Percentiles rank a stretch among this genome's conserved stretches.
phyloP scores from a whole-genome alignment of 2,797 vertebrate genomes.

The Crenuchus spilurus region DNA sequence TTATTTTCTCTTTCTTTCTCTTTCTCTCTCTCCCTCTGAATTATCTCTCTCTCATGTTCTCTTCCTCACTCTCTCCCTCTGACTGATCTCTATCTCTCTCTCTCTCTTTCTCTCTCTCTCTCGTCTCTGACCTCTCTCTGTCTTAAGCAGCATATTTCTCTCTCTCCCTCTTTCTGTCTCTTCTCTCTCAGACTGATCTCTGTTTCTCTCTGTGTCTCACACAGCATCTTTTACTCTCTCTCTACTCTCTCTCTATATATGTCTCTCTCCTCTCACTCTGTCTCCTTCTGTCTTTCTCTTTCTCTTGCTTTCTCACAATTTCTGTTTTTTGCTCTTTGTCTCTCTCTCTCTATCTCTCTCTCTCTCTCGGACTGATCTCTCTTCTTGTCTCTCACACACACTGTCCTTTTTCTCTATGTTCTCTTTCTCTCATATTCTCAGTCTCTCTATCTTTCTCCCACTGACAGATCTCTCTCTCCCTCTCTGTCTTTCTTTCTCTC shows the following conservation, averaged over 20 bases:
- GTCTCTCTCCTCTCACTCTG: conserved; percentile 20
- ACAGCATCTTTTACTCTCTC: no score
- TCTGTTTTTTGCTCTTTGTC: conserved; percentile 41
- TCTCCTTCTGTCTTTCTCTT: conserved; percentile 46
- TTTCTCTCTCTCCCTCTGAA: not conserved
- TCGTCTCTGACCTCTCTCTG: no score
- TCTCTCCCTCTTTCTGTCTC: conserved; percentile 7
- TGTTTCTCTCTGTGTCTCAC: no score
- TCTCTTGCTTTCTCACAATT: not conserved
- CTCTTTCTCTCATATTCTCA: not conserved
- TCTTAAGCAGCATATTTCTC: no score
- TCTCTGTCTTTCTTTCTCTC: not conserved
- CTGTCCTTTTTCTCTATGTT: not conserved
- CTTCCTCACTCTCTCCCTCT: not conserved
- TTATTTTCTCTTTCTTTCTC: conserved; percentile 12
- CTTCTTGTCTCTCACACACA: not conserved
- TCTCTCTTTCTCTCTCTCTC: not conserved
- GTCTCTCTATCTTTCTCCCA: not conserved
- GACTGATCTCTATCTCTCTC: not conserved
- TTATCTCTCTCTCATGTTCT: not conserved
- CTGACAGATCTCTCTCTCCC: conserved; percentile 7
- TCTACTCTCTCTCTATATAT: no score
- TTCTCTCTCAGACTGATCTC: no score
- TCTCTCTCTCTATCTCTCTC: no score
- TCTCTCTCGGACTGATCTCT: conserved; percentile 31